phyloP scores from a whole-genome alignment of 2,113 vertebrate species.

The Albula goreensis region DNA sequence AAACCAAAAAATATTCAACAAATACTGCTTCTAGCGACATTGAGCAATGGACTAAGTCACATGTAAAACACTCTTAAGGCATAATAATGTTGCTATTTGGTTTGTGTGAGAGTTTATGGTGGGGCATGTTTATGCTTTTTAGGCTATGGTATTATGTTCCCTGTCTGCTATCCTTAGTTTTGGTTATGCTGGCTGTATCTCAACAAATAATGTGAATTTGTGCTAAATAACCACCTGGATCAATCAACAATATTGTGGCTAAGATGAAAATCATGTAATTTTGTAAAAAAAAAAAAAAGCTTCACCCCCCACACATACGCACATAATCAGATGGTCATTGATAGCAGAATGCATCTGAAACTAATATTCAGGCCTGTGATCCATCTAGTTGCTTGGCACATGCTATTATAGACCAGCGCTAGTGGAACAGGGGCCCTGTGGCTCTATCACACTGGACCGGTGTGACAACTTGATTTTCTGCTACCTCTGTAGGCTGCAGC shows the following conservation, averaged over 20 bases:
- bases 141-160: no score
- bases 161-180: no score
- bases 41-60: no score
- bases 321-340: conserved; percentile 65
- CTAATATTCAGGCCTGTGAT: conserved; percentile 52
- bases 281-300: neutral
- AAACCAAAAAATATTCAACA: no score
- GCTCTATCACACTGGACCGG: conserved; percentile 76
- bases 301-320: conserved; percentile 41
- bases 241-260: neutral
- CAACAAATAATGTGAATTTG: no score
- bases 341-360: conserved; percentile 67
- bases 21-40: no score
- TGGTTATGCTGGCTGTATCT: no score
- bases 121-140: no score
- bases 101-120: no score
- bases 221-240: neutral
- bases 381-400: conserved; percentile 82
- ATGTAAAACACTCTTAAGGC: no score
- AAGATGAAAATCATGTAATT: conserved; percentile 19
- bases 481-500: conserved; percentile 82
- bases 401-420: conserved; percentile 85
- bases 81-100: no score
- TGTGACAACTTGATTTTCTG: conserved; percentile 96
- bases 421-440: conserved; percentile 78